phyloP scores from a whole-genome alignment of 2,113 vertebrate genomes.

The Lethenteron camtschaticum region DNA sequence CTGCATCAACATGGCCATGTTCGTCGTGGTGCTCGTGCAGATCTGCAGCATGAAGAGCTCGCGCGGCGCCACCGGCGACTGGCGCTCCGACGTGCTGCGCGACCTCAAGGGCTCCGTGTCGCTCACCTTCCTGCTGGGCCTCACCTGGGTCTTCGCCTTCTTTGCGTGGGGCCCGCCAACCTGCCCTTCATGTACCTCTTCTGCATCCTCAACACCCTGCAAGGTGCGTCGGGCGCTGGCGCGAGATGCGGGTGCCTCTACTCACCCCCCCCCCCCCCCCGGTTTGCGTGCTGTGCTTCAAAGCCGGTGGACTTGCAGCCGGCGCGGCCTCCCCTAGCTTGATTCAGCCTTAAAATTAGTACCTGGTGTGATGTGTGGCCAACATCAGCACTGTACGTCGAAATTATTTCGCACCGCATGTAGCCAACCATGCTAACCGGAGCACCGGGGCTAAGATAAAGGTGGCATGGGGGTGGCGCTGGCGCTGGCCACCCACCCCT shows the following conservation, averaged over 20 bases:
- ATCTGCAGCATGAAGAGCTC: too few relatives aligned
- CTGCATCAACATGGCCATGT: conserved; percentile 51
- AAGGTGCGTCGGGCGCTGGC: conserved; percentile 32
- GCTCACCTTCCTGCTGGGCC: conserved; percentile 60
- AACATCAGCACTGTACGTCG: too few relatives aligned
- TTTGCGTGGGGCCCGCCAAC: conserved; percentile 59
- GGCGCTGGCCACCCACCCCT: too few relatives aligned
- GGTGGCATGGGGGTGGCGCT: too few relatives aligned
- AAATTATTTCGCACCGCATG: too few relatives aligned
- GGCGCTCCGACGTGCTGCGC: conserved; percentile 37
- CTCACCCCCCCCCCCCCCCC: background rate
- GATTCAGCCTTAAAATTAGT: too few relatives aligned
- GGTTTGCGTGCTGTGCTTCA: too few relatives aligned
- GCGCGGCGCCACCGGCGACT: conserved; percentile 20
- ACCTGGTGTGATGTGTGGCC: too few relatives aligned
- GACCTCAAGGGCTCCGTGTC: conserved; percentile 57
- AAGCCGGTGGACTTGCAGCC: too few relatives aligned
- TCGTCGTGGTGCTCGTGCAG: conserved; percentile 71
- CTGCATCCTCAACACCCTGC: conserved; percentile 67
- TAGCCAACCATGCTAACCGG: too few relatives aligned
- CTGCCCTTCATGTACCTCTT: conserved; percentile 69
- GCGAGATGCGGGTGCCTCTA: background rate
- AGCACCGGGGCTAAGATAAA: too few relatives aligned
- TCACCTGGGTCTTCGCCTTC: conserved; percentile 86
- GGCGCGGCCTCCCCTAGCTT: too few relatives aligned